These are phyloP conservation scores for Drosophila serrata DNA, from an alignment of 1,140 invertebrate genomes.

Conservation along the genomic window DNA sequence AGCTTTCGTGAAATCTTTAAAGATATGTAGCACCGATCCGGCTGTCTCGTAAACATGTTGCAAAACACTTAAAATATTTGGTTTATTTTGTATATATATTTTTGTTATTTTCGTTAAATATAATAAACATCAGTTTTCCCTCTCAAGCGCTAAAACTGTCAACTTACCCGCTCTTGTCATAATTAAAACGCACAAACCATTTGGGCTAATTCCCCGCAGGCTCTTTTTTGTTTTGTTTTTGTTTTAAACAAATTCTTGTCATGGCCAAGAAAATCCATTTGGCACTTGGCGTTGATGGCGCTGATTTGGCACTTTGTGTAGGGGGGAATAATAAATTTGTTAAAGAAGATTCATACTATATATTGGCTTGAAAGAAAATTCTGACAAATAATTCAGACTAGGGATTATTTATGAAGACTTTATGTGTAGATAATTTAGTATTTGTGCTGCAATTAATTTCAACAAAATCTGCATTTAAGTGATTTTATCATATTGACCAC, in stretches of 20 bases:
- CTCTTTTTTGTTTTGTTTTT: conserved; percentile 5
- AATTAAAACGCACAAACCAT: conserved; percentile 71
- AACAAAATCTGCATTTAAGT: not conserved
- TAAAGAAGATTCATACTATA: conserved; percentile 16
- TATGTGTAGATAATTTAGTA: conserved; percentile 24
- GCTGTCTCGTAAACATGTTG: conserved; percentile 72
- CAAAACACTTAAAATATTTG: conserved; percentile 72
- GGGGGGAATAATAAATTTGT: conserved; percentile 40
- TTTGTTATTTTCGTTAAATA: conserved; percentile 26
- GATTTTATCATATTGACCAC: not conserved
- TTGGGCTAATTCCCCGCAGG: conserved; percentile 35
- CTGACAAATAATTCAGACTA: conserved; percentile 68
- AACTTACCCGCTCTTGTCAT: conserved; percentile 71
- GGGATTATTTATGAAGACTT: conserved; percentile 65
- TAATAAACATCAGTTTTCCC: conserved; percentile 50
- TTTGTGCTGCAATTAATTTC: not conserved
- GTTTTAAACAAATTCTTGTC: conserved; percentile 49
- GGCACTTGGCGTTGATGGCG: conserved; percentile 65
- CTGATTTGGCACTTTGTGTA: conserved; percentile 58
- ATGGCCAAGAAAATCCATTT: conserved; percentile 64
- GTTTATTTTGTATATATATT: conserved; percentile 23
- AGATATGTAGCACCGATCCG: conserved; percentile 44
- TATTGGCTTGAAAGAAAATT: conserved; percentile 25
- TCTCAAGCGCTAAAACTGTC: conserved; percentile 65
- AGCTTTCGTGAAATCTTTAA: conserved; percentile 48